Conservation (phyloP, 1,140 invertebrate genomes). For the Drosophila nikananu region DNA sequence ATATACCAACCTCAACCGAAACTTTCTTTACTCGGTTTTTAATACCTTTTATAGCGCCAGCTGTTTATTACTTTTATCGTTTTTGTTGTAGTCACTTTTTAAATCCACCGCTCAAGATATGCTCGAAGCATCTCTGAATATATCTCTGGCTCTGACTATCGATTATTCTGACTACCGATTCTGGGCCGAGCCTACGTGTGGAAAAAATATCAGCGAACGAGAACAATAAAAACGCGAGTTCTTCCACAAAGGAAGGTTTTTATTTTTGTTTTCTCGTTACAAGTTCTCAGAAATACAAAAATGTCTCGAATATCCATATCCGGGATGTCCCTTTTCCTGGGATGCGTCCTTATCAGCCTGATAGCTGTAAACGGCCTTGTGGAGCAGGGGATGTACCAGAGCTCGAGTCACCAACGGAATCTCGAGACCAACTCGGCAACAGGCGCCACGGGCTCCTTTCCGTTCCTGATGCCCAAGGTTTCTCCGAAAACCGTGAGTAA, state of each 20-base stretch:
- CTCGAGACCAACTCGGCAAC: conserved; percentile 46
- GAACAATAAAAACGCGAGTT: conserved; percentile 38
- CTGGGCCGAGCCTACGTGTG: conserved; percentile 46
- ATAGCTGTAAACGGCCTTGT: conserved; percentile 53
- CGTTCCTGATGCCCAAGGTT: conserved; percentile 91
- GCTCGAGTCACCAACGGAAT: conserved; percentile 32
- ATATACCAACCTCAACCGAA: no score
- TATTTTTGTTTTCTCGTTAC: conserved; percentile 32
- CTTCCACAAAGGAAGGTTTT: conserved; percentile 46
- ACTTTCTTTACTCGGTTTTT: neutral
- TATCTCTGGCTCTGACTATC: conserved; percentile 26
- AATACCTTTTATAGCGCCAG: neutral
- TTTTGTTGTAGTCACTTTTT: neutral
- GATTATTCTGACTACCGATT: conserved; percentile 28
- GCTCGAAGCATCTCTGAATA: neutral
- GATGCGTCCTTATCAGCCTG: conserved; percentile 38
- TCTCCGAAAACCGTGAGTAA: conserved; percentile 88
- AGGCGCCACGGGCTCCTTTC: conserved; percentile 86
- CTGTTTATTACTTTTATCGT: neutral
- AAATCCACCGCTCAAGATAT: conserved; percentile 4
- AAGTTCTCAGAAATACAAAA: neutral
- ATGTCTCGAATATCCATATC: conserved; percentile 42
- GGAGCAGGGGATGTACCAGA: conserved; percentile 46
- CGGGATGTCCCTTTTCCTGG: conserved; percentile 2
- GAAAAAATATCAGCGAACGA: conserved; percentile 27